Base-by-base conservation (phyloP, 2,888 invertebrate genomes). In the Xestoiulus laeticollis region DNA sequence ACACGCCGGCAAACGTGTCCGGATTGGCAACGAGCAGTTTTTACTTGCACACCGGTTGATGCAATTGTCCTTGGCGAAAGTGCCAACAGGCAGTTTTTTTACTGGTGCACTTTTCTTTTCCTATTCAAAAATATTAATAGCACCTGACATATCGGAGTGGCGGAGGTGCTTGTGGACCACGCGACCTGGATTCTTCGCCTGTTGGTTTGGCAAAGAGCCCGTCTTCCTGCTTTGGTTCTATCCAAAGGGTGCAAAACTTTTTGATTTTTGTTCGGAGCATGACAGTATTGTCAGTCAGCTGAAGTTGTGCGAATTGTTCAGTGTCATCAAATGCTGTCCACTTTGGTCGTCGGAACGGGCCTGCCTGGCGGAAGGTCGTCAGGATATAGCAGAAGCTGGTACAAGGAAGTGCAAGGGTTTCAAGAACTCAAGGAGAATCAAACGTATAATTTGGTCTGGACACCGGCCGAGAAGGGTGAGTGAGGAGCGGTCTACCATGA, bases 391-490 rank as follows among this genome's bases (percentile, higher is more conserved):
- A 78, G 83, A n/a, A 82, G 48, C 32, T 86, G 88, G 88, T 88
- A 88, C 44, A 82, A 84, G 30, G 87, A 87, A 84, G 87, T 87
- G 82, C 87, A 87, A 32, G 87, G 87, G 48, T 87, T 87, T 84
- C 43, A 59, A 44, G 30, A 84, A 22, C 32, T 68, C 26, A 87
- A 48, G 53, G 87, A 84, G 33, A 87, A 84, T 14, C 26, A 33
- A 8, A 26, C 86, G 1, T 78, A 68, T n/a, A 59, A 38, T n/a
- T 38, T 87, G 44, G 26, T 33, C 19, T 87, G 87, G 87, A 84
- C 59, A 30, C 87, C 87, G 4, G 22, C 84, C n/a, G 87, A 87
- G 68, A 87, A 48, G 87, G 87, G 87, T 87, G 53, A 87, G 87
- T 87, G 30, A 30, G 30, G 10, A 14, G 2, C 44, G n/a, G 38